phyloP scores from a whole-genome alignment of 2,797 vertebrate species.

The Sebastes hubbsi region DNA sequence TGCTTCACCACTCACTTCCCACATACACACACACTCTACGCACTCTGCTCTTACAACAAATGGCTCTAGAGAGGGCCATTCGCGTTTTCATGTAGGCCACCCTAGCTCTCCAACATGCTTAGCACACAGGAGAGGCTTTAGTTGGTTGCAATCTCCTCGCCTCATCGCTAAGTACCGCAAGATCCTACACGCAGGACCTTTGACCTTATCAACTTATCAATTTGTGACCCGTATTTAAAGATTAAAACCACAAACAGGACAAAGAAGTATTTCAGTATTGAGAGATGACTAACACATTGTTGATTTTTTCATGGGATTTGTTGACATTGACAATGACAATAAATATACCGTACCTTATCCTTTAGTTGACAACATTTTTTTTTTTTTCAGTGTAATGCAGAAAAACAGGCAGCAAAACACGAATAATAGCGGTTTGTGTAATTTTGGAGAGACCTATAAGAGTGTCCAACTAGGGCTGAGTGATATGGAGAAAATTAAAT shows the following conservation, averaged over 20 bases:
- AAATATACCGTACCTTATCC: background rate
- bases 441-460: background rate
- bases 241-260: background rate
- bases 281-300: background rate
- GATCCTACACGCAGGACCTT: too few species aligned
- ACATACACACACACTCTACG: too few species aligned
- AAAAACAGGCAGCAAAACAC: background rate
- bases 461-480: background rate
- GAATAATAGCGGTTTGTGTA: background rate
- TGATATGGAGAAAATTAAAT: too few species aligned
- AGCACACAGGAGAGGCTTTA: too few species aligned
- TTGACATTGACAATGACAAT: background rate
- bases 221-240: background rate
- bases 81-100: accelerated
- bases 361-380: background rate
- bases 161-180: too few species aligned
- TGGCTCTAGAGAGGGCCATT: too few species aligned
- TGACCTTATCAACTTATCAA: background rate
- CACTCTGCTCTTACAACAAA: too few species aligned
- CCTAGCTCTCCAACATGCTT: too few species aligned
- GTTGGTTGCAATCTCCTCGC: too few species aligned
- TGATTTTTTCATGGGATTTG: background rate
- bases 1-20: too few species aligned
- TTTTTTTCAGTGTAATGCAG: background rate
- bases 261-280: background rate